Evolutionary conservation across 2,797 vertebrate genomes (phyloP).

Genomic region (Psittacula echo): DNA sequence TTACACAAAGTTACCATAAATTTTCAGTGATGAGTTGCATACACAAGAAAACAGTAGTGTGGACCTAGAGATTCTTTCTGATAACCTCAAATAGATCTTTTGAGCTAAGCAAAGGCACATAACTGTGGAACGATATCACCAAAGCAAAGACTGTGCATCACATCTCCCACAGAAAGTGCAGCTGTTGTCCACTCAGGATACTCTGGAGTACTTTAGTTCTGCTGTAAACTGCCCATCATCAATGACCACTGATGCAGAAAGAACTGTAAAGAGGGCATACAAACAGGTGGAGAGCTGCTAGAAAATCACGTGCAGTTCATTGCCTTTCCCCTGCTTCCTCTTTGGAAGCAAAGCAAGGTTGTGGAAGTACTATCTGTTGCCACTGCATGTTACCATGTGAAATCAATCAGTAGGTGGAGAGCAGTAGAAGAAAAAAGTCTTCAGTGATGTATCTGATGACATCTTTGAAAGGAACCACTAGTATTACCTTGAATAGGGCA

Average conservation of each 20-base stretch:
- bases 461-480: not conserved
- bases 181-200: rapidly evolving
- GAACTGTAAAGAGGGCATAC: not conserved
- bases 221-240: not conserved
- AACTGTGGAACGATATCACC: not conserved
- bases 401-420: not conserved
- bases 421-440: not conserved
- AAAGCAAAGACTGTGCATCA: rapidly evolving
- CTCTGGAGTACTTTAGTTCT: not conserved
- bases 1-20: not conserved
- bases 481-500: not conserved
- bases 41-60: not conserved
- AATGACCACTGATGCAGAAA: not conserved
- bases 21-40: not conserved
- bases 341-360: not conserved
- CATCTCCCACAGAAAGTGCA: rapidly evolving
- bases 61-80: not conserved
- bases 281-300: not conserved
- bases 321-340: not conserved
- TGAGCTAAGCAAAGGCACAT: rapidly evolving
- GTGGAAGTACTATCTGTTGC: not conserved
- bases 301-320: not conserved
- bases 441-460: not conserved
- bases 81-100: not conserved
- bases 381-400: rapidly evolving